phyloP scores from a whole-genome alignment of 1,140 invertebrate genomes.

The Listronotus oregonensis region DNA sequence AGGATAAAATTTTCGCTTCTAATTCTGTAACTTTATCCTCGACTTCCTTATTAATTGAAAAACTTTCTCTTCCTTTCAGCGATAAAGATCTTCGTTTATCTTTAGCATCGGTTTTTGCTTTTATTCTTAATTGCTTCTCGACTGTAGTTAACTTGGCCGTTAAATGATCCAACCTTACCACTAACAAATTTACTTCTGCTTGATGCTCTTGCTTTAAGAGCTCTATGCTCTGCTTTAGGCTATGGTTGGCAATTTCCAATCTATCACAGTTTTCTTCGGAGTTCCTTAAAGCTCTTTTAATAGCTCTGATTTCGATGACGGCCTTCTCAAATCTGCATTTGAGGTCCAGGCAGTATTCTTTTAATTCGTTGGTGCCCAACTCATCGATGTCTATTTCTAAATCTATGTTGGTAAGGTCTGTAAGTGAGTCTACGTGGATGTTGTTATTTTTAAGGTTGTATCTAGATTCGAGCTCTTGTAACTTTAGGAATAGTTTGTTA shows the following conservation, averaged over 20 bases:
- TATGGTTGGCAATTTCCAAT: conserved; percentile 75
- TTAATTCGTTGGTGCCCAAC: conserved; percentile 75
- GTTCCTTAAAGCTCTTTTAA: conserved; percentile 81
- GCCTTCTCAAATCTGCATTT: conserved; percentile 79
- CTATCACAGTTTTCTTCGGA: conserved; percentile 79
- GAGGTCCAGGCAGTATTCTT: conserved; percentile 80
- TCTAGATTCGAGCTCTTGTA: conserved; percentile 70
- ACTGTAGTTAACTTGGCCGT: conserved; percentile 78
- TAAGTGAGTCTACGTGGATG: conserved; percentile 76
- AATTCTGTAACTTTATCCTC: conserved; percentile 81
- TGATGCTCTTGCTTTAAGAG: conserved; percentile 70
- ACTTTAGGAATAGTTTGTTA: conserved; percentile 69
- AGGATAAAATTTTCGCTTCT: conserved; percentile 73
- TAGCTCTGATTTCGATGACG: conserved; percentile 76
- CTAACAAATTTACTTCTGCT: conserved; percentile 78
- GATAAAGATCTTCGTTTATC: conserved; percentile 81
- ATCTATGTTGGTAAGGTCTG: conserved; percentile 80
- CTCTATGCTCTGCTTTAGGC: conserved; percentile 73
- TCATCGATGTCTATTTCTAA: conserved; percentile 74
- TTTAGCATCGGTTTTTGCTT: conserved; percentile 79
- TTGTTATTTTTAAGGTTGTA: conserved; percentile 58
- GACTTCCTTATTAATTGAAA: conserved; percentile 78
- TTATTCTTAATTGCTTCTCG: conserved; percentile 81
- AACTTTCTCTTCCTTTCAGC: conserved; percentile 78
- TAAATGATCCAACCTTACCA: conserved; percentile 80